Conservation (phyloP, 2,797 vertebrate genomes). For the Neosilurus mollespiculum region DNA sequence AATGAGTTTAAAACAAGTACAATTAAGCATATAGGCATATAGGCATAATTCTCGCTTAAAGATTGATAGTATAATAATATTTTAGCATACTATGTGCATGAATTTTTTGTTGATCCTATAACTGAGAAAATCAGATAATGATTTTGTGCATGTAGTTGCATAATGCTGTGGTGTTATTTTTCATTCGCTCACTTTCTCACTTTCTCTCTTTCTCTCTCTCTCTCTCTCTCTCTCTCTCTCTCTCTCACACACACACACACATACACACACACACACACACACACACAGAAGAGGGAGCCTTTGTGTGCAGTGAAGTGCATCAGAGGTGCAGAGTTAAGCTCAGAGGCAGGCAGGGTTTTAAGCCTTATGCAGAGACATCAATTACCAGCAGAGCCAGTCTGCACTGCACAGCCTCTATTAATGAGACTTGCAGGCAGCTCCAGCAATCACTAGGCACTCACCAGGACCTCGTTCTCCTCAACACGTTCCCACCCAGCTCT, state of each 20-base stretch:
- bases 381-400: conserved; percentile 32
- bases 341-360: conserved; percentile 45
- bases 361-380: conserved; percentile 48
- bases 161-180: neutral
- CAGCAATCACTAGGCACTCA: conserved; percentile 27
- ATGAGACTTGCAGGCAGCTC: conserved; percentile 41
- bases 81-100: neutral
- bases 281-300: neutral
- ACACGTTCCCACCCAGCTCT: neutral
- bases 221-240: neutral
- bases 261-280: conserved; percentile 2
- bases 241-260: neutral
- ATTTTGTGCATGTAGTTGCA: neutral
- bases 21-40: neutral
- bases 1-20: neutral
- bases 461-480: conserved; percentile 21
- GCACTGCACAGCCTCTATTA: conserved; percentile 40
- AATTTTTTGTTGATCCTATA: neutral
- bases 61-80: neutral
- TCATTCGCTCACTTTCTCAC: neutral
- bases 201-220: neutral
- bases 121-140: neutral
- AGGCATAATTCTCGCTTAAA: neutral
- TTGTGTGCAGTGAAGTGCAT: conserved; percentile 38
- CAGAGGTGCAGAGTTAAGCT: conserved; percentile 46